A percentile compares a stretch with the other conserved stretches of the same genome.
Conservation (phyloP, 2,113 vertebrate species). For the Pachyramphus minor region DNA sequence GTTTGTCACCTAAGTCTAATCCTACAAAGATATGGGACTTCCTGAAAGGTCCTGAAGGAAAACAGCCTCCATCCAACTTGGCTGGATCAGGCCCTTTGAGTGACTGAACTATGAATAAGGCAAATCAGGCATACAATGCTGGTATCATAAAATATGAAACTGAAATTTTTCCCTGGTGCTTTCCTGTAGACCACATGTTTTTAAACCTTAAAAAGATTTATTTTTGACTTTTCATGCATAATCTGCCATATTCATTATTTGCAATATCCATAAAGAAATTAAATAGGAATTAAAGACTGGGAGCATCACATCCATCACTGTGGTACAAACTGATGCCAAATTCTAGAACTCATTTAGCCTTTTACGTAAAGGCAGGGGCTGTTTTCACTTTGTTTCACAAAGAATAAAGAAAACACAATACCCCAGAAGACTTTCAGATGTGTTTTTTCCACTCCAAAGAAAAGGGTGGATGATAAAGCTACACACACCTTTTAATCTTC, state of each 20-base stretch:
- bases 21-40: not conserved
- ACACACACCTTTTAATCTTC: conserved; percentile 62
- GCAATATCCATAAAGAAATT: conserved; percentile 67
- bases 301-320: conserved; percentile 54
- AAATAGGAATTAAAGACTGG: conserved; percentile 69
- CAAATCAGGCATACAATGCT: conserved; percentile 35
- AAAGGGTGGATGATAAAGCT: conserved; percentile 54
- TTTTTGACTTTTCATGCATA: conserved; percentile 58
- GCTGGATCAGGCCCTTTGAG: not conserved
- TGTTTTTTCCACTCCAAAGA: conserved; percentile 11
- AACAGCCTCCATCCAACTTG: not conserved
- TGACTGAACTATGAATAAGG: not conserved
- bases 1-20: not conserved
- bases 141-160: conserved; percentile 28
- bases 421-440: conserved; percentile 28
- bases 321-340: conserved; percentile 34
- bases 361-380: conserved; percentile 5
- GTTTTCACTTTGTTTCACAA: conserved; percentile 33
- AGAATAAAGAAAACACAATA: conserved; percentile 41
- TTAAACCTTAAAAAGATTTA: conserved; percentile 55
- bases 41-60: not conserved
- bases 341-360: conserved; percentile 13
- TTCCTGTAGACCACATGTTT: conserved; percentile 40
- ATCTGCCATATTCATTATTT: conserved; percentile 67
- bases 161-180: conserved; percentile 16